These are phyloP conservation scores for Tricholaema leucomelas DNA, from an alignment of 2,113 vertebrate species.

Conservation along the genomic window DNA sequence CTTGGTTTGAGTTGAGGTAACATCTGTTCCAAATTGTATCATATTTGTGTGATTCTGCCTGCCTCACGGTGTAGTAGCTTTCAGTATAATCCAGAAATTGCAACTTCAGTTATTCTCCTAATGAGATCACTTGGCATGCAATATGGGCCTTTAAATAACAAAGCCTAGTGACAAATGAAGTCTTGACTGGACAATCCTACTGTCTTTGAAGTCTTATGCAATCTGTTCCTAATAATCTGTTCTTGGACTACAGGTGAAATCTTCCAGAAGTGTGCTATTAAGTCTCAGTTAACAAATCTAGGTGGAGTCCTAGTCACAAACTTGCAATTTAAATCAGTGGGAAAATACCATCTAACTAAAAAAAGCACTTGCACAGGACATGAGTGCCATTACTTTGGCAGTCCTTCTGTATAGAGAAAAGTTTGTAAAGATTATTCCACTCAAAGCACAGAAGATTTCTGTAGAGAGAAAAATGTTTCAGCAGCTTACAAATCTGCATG, in stretches of 20 bases:
- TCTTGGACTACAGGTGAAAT: background rate
- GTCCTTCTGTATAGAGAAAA: background rate
- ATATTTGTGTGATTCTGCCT: background rate
- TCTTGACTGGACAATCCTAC: background rate
- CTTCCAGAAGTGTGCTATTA: background rate
- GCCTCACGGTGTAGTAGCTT: background rate
- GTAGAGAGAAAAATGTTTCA: background rate
- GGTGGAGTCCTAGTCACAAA: background rate
- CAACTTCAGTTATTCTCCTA: background rate
- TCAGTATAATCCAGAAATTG: background rate
- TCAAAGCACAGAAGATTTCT: background rate
- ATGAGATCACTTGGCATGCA: background rate
- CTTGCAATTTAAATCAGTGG: background rate
- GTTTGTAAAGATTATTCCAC: background rate
- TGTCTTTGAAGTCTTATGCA: background rate
- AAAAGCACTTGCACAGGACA: too few relatives aligned
- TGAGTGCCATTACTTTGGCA: background rate
- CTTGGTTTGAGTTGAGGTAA: background rate
- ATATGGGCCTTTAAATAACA: background rate
- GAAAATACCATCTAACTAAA: background rate
- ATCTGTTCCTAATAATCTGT: background rate
- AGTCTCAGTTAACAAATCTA: background rate
- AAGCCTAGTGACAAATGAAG: background rate
- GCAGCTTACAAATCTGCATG: background rate
- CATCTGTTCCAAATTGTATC: background rate